These are phyloP conservation scores for Pantelozetes paolii DNA, from an alignment of 2,888 invertebrate species.

Conservation along the genomic window DNA sequence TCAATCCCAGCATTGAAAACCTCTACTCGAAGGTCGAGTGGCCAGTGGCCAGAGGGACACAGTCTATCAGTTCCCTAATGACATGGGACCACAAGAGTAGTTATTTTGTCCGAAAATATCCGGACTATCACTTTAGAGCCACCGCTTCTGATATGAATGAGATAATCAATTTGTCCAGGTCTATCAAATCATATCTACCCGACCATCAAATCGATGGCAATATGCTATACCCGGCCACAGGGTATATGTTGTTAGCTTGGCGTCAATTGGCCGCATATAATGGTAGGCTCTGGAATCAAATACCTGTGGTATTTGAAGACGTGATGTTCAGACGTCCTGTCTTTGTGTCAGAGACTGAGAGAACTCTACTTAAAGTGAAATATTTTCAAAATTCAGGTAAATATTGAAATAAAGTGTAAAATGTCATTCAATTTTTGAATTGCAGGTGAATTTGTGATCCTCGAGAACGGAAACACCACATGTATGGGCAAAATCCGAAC, in stretches of 20 bases:
- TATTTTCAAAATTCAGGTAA: background rate
- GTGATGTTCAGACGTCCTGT: constrained; percentile 24
- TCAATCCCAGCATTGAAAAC: constrained; percentile 66
- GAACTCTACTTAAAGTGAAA: constrained; percentile 23
- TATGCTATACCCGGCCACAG: constrained; percentile 57
- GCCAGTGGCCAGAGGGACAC: constrained; percentile 86
- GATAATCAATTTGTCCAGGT: background rate
- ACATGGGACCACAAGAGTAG: constrained; percentile 76
- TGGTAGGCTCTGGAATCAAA: background rate
- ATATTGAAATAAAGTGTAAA: background rate
- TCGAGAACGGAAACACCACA: background rate
- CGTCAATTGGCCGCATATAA: constrained; percentile 61
- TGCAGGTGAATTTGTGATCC: constrained; percentile 7
- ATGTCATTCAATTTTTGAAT: background rate
- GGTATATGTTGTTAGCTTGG: constrained; percentile 67
- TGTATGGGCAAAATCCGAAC: background rate
- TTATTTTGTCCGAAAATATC: constrained; percentile 51
- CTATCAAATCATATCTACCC: constrained; percentile 59
- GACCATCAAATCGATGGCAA: constrained; percentile 63
- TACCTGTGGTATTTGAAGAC: constrained; percentile 37
- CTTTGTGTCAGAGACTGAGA: constrained; percentile 10
- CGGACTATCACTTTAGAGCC: constrained; percentile 44
- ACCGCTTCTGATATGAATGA: constrained; percentile 60
- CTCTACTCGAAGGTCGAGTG: constrained; percentile 61
- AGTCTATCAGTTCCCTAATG: constrained; percentile 76